Base-by-base conservation (phyloP, 2,797 vertebrate genomes). In the Pseudochromis fuscus region DNA sequence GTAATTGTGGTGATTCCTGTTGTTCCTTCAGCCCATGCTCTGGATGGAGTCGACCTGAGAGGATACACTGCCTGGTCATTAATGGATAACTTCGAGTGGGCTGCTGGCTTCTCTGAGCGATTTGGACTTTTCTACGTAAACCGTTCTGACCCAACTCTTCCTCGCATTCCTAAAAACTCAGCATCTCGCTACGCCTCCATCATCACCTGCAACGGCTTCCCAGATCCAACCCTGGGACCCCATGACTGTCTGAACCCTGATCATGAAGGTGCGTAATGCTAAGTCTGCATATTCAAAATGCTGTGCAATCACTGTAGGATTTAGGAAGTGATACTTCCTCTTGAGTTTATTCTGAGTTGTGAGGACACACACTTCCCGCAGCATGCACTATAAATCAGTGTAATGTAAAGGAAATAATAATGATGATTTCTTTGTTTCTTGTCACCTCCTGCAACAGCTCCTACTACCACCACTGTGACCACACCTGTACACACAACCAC, bases 21-120 rank as follows among this genome's bases (percentile, higher is more conserved):
- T 44, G 3, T 19, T 55, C 7, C 72, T 76, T 50, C 59, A 94
- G 92, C 93, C 0, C 24, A 84, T 16, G 51, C 93, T 57, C 85
- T 94, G 1, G 95, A 97, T 0, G 86, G 87, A 0, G 94, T 96
- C 0, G 91, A 97, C 62, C 74, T 97, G 10, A 91, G 94, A 42
- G 96, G 96, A 49, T 97, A 96, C 77, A 95, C 95, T 0, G 94
- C 94, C 0, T 97, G 96, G 96, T 87, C 92, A 0, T 70, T 96
- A 50, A 95, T 96, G 95, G 96, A 97, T 91, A 97, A 97, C 84
- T 89, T 96, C 0, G 96, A 98, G 88, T 97, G 96, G 96, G 94
- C 95, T 3, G 77, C 77, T 2, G 96, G 96, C 53, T 97, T 83
- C 19, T 45, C 89, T 0, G 96, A 97, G 6, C 93, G 76, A 64